Evolutionary conservation across 2,113 vertebrate species (phyloP).

Genomic region (Macaca fascicularis): DNA sequence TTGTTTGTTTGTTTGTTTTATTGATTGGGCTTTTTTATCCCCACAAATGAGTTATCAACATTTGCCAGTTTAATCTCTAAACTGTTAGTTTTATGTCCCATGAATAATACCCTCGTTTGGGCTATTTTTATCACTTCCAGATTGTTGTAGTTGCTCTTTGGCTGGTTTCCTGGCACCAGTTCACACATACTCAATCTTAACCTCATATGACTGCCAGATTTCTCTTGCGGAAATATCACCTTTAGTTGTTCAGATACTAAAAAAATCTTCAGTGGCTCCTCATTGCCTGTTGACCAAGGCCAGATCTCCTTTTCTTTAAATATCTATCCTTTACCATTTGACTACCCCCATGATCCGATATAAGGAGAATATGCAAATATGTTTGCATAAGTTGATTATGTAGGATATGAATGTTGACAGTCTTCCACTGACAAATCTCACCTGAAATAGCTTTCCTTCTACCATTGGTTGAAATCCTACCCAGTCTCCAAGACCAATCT

Average conservation of each 20-base stretch:
- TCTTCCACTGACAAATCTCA: neutral
- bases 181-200: neutral
- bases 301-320: neutral
- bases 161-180: neutral
- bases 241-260: neutral
- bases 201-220: neutral
- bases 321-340: neutral
- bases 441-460: neutral
- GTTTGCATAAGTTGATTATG: neutral
- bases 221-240: neutral
- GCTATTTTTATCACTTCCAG: neutral
- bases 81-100: neutral
- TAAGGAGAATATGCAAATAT: neutral
- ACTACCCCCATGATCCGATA: neutral
- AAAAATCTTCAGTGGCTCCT: neutral
- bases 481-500: neutral
- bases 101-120: neutral
- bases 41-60: neutral
- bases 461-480: neutral
- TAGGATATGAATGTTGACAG: neutral
- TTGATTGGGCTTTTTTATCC: neutral
- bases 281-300: neutral
- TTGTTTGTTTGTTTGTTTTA: neutral
- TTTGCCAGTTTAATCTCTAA: neutral
- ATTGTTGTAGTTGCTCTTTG: neutral